These are phyloP conservation scores for Vidua chalybeata DNA, from an alignment of 2,113 vertebrate genomes.

Conservation along the genomic window DNA sequence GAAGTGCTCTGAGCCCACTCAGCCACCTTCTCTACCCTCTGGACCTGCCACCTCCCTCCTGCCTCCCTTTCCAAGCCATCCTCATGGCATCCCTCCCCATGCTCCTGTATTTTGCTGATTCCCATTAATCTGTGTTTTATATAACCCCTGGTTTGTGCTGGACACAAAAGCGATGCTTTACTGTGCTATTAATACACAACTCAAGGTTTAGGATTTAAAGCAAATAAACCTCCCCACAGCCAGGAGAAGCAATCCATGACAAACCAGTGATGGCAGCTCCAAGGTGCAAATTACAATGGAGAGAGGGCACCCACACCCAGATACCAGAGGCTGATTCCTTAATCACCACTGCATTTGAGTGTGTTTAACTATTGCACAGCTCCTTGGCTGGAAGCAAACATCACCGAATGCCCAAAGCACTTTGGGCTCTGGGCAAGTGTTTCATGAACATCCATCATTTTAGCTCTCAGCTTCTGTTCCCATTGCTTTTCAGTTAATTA, in stretches of 20 bases:
- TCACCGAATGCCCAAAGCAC: neutral
- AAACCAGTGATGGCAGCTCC: neutral
- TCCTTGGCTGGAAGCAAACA: neutral
- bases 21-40: neutral
- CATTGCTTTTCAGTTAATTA: conserved; percentile 19
- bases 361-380: neutral
- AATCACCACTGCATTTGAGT: neutral
- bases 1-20: neutral
- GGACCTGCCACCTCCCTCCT: neutral
- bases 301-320: neutral
- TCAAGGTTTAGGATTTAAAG: neutral
- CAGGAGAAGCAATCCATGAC: neutral
- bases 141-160: neutral
- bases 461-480: neutral
- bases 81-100: neutral
- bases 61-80: neutral
- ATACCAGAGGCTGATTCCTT: neutral
- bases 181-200: neutral
- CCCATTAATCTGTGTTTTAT: conserved; percentile 40
- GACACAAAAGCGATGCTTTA: neutral
- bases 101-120: neutral
- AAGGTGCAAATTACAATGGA: neutral
- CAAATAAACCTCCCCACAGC: neutral
- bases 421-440: neutral
- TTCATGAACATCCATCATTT: neutral